Evolutionary conservation across 1,140 invertebrate genomes (phyloP).

Genomic region (Drosophila funebris): DNA sequence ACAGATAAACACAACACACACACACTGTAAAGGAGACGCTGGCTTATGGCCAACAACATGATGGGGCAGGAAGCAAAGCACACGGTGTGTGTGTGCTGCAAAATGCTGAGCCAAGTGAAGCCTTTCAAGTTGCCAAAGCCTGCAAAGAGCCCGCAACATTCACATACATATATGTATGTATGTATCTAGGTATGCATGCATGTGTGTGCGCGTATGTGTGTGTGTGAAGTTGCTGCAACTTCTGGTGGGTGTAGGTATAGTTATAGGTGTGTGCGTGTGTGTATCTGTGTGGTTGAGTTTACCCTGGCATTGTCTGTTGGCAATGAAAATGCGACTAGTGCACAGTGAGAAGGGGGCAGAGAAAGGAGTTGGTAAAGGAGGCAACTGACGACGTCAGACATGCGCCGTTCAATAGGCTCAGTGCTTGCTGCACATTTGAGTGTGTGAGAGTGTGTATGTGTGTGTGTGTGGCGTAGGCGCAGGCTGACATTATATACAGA

Average conservation of each 20-base stretch:
- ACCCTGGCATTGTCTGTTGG: conserved; percentile 79
- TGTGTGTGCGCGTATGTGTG: conserved; percentile 9
- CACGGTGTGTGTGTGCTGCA: conserved; percentile 25
- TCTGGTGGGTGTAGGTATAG: conserved; percentile 26
- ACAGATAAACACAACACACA: conserved; percentile 43
- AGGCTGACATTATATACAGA: not conserved
- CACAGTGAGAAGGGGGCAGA: not conserved
- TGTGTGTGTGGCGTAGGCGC: conserved; percentile 25
- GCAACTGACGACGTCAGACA: conserved; percentile 40
- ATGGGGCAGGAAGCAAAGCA: conserved; percentile 47
- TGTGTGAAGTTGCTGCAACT: conserved; percentile 20
- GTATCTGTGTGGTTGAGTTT: conserved; percentile 53
- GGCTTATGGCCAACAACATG: conserved; percentile 64
- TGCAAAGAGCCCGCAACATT: conserved; percentile 37
- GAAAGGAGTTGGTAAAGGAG: not conserved
- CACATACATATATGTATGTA: not conserved
- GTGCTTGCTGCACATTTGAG: no score
- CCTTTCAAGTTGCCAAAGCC: conserved; percentile 72
- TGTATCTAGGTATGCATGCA: conserved; percentile 23
- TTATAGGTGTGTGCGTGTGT: conserved; percentile 27
- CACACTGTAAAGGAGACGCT: conserved; percentile 24
- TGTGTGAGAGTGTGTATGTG: not conserved
- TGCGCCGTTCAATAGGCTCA: conserved; percentile 61
- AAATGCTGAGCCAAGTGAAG: conserved; percentile 63
- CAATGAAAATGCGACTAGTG: conserved; percentile 71